Conservation (phyloP, 23 tunicate genomes). For the Botrylloides violaceus region DNA sequence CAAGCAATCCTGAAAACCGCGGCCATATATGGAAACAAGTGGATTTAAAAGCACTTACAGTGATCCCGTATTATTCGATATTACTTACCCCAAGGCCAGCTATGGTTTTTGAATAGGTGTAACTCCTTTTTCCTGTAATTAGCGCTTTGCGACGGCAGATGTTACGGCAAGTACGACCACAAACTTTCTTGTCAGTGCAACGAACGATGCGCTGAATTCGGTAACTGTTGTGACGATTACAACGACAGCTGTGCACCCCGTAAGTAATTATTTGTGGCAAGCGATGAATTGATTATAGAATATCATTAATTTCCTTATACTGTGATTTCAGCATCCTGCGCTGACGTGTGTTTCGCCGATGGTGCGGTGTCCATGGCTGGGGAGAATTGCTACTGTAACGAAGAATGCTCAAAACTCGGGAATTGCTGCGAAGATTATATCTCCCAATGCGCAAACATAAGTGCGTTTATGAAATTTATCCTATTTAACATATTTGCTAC, state of each 20-base stretch:
- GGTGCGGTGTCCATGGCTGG: neutral
- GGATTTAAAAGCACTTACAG: too few species aligned
- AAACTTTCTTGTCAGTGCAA: conserved; percentile 38
- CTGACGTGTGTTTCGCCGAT: neutral
- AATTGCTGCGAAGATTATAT: conserved; percentile 38
- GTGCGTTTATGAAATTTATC: conserved; percentile 3
- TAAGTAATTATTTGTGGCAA: neutral
- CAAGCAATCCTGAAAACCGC: too few species aligned
- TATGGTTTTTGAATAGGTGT: neutral
- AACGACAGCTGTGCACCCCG: conserved; percentile 2
- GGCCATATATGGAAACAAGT: too few species aligned
- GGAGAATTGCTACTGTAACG: conserved; percentile 25
- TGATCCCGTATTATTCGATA: too few species aligned
- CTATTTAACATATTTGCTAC: too few species aligned
- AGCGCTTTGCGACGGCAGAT: conserved; percentile 26
- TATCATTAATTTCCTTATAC: too few species aligned
- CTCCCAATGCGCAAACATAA: conserved; percentile 13
- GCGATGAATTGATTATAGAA: neutral
- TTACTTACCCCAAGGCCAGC: too few species aligned
- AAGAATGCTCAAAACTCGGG: conserved; percentile 12
- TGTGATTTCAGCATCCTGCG: neutral
- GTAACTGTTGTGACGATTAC: conserved; percentile 60
- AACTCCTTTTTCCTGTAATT: neutral
- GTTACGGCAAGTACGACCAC: conserved; percentile 28
- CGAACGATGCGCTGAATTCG: conserved; percentile 21